phyloP scores from a whole-genome alignment of 2,113 vertebrate species.

The Macrotis lagotis region DNA sequence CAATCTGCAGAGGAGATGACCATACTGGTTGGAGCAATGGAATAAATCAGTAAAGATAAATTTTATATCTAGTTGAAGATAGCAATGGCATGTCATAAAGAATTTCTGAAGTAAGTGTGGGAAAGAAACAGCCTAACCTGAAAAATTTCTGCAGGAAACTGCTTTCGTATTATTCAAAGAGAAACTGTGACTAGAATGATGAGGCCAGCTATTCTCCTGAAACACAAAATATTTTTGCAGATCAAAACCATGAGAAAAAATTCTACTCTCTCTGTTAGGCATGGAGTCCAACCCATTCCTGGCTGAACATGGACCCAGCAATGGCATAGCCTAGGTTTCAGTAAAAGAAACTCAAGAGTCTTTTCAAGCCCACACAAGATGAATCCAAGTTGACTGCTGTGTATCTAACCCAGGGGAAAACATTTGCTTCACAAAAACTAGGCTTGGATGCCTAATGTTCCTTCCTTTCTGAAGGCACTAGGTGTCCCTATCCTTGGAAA shows the following conservation, averaged over 20 bases:
- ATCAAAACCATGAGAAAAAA: conserved; percentile 77
- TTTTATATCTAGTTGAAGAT: conserved; percentile 70
- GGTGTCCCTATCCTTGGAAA: background rate
- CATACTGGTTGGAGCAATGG: conserved; percentile 69
- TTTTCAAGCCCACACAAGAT: conserved; percentile 53
- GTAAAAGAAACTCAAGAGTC: conserved; percentile 45
- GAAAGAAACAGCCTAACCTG: conserved; percentile 74
- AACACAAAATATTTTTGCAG: conserved; percentile 75
- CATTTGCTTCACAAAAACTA: background rate
- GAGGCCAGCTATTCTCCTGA: conserved; percentile 74
- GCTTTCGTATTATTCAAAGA: conserved; percentile 79
- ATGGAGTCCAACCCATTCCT: conserved; percentile 26
- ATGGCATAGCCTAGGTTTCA: conserved; percentile 35
- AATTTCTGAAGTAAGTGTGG: conserved; percentile 51
- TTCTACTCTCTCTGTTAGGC: conserved; percentile 66
- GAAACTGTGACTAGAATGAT: conserved; percentile 76
- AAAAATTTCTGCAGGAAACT: conserved; percentile 76
- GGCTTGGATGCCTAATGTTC: background rate
- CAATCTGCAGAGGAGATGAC: conserved; percentile 61
- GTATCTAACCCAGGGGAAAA: conserved; percentile 3
- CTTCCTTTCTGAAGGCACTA: conserved; percentile 30
- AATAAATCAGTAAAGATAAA: conserved; percentile 77
- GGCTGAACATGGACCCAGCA: conserved; percentile 48
- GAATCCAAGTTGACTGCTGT: conserved; percentile 16
- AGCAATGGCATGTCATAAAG: conserved; percentile 77